Evolutionary conservation across 2,888 invertebrate genomes (phyloP), one percentile per base, ranked within the genome.

Genomic region (Tineola bisselliella): DNA sequence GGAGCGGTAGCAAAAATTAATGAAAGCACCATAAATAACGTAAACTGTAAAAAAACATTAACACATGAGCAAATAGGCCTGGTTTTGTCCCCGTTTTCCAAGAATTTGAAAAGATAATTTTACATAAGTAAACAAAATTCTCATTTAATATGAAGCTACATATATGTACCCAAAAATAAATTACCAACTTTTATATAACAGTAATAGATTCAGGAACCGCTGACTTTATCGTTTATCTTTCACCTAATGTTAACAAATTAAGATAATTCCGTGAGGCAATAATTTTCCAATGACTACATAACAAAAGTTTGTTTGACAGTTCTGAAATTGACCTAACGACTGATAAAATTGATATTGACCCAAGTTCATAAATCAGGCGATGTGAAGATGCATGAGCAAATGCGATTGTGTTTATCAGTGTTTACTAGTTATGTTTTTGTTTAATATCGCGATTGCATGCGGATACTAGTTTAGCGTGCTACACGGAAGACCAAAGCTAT

Each of bases 1-100:
- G 91, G 90, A 65, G 91, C 75, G 63, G 90, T 84, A 19, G 93
- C 89, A 66, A 89, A 84, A 68, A 91, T 70, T 67, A 91, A 82
- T 38, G 90, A 89, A 60, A 89, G 75, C 48, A 92, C 67, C 57
- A 91, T 81, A 73, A 94, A 94, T 62, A 92, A 62, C 65, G 81
- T 81, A 68, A 87, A 88, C 88, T 88, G 80, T 61, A 75, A 79
- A 66, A 67, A 56, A 59, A 63, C 13, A n/a, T 38, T 10, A n/a
- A 12, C 10, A 38, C 38, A 38, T 38, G 10, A 38, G 38, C 33
- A 52, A 52, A 13, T 13, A n/a, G 11, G 1, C 10, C 5, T 38
- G 38, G 25, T 25, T 25, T 25, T 25, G 25, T 25, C 25, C 25
- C 25, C 25, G 25, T 25, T n/a, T n/a, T 25, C 25, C 25, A 25